Conservation (phyloP, 2,888 invertebrate species). For the Volucella zonaria region DNA sequence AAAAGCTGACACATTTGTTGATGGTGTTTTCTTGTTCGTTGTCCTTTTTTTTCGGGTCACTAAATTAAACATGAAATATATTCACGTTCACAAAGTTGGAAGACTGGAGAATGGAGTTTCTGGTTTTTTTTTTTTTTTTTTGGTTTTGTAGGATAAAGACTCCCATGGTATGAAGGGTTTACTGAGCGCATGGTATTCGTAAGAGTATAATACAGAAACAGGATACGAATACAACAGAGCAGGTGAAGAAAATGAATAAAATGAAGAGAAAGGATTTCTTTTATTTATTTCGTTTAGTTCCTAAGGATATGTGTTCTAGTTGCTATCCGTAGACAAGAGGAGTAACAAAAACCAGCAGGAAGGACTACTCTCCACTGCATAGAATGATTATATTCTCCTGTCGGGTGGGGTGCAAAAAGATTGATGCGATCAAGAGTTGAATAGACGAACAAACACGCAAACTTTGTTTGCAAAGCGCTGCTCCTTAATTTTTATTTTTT, state of each 20-base stretch:
- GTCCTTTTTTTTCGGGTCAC: conserved; percentile 58
- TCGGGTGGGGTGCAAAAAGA: conserved; percentile 49
- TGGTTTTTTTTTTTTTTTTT: neutral
- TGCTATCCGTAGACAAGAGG: neutral
- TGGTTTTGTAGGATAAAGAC: conserved; percentile 25
- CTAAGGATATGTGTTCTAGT: conserved; percentile 41
- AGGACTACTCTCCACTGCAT: neutral
- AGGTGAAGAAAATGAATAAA: conserved; percentile 55
- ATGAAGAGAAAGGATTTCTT: conserved; percentile 58
- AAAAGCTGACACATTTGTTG: conserved; percentile 70
- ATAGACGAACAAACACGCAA: conserved; percentile 73
- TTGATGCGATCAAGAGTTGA: conserved; percentile 72
- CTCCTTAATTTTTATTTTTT: conserved; percentile 45
- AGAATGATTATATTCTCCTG: conserved; percentile 40
- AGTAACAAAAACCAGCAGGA: neutral
- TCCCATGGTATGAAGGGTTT: conserved; percentile 51
- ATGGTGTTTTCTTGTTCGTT: conserved; percentile 63
- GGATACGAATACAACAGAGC: conserved; percentile 23
- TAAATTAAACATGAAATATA: conserved; percentile 69
- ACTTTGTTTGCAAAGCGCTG: conserved; percentile 58
- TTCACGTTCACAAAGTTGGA: conserved; percentile 47
- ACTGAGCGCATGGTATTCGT: conserved; percentile 21
- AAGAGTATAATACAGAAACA: neutral
- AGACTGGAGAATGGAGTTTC: conserved; percentile 21
- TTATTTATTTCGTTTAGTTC: neutral